phyloP scores from a whole-genome alignment of 2,113 vertebrate species.

The Tychaedon coryphoeus region DNA sequence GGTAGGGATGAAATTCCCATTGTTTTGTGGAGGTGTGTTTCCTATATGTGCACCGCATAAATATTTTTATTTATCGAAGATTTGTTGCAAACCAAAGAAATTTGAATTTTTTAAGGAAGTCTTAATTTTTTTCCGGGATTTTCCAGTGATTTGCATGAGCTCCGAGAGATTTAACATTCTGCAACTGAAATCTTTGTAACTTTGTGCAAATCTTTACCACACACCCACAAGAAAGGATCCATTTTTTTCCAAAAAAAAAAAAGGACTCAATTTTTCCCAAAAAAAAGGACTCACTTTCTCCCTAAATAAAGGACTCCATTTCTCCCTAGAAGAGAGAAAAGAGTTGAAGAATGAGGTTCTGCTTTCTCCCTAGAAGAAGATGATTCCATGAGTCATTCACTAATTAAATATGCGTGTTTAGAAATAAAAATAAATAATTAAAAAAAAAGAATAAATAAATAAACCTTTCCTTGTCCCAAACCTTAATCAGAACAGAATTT shows the following conservation, averaged over 20 bases:
- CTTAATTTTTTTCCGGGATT: not conserved
- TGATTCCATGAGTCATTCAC: not conserved
- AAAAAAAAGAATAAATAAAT: not conserved
- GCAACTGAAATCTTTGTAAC: not conserved
- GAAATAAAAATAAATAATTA: not conserved
- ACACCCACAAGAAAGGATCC: not conserved
- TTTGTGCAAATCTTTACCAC: not conserved
- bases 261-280: not conserved
- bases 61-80: not conserved
- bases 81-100: not conserved
- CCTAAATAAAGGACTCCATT: not conserved
- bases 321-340: not conserved
- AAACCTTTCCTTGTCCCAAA: not conserved
- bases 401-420: not conserved
- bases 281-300: not conserved
- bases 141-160: not conserved
- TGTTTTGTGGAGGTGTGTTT: not conserved
- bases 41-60: rapidly evolving
- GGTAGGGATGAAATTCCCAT: not conserved
- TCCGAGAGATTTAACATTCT: not conserved
- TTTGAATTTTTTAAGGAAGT: not conserved
- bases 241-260: not conserved
- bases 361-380: not conserved
- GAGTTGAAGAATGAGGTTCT: not conserved
- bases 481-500: not conserved